Conservation (phyloP, 2,888 invertebrate genomes). For the Cryptus viduatorius region DNA sequence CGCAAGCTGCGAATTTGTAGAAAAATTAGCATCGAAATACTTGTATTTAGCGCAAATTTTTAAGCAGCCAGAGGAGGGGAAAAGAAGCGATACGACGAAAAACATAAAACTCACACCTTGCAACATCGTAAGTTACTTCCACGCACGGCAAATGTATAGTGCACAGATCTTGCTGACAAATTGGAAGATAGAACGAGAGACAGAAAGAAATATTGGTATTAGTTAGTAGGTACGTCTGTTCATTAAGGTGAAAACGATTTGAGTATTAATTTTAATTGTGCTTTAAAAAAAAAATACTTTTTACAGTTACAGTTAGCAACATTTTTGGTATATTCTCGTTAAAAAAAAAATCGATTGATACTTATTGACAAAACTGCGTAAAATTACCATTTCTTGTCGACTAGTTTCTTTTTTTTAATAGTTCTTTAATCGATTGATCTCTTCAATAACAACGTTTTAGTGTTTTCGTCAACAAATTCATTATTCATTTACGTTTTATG, state of each 20-base stretch:
- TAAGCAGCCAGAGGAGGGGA: neutral
- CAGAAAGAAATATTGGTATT: slow-evolving; percentile 63
- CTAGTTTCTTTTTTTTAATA: no score
- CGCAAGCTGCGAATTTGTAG: slow-evolving; percentile 53
- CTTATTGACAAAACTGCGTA: no score
- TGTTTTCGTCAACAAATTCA: no score
- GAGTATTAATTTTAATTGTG: slow-evolving; percentile 30
- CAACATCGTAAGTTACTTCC: slow-evolving; percentile 42
- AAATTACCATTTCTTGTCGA: no score
- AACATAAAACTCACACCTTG: slow-evolving; percentile 7
- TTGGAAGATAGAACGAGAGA: slow-evolving; percentile 77
- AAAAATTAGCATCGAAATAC: slow-evolving; percentile 14
- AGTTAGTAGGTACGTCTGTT: slow-evolving; percentile 56
- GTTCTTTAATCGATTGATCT: no score
- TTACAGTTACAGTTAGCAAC: neutral
- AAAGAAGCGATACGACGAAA: neutral
- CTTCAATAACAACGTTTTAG: no score
- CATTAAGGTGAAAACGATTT: neutral
- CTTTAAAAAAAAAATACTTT: slow-evolving; percentile 1
- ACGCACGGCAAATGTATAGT: slow-evolving; percentile 19
- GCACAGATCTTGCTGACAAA: slow-evolving; percentile 19
- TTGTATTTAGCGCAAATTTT: neutral
- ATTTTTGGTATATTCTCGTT: no score
- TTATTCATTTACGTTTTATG: no score
- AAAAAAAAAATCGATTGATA: no score